These are phyloP conservation scores for Pteromalus puparum DNA, from an alignment of 1,140 invertebrate genomes.

Conservation along the genomic window DNA sequence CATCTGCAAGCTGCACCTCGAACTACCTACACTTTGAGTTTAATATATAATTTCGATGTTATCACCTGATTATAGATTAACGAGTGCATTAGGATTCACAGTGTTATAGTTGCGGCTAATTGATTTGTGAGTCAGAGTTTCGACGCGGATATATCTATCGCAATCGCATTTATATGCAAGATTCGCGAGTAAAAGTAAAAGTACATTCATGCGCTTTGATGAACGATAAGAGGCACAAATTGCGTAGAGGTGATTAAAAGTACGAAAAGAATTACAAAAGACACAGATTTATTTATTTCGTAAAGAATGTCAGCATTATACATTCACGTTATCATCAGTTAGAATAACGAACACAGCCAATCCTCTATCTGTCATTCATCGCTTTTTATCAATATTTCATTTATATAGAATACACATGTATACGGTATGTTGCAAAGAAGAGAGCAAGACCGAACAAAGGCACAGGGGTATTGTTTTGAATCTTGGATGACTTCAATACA, in stretches of 20 bases:
- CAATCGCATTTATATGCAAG: not conserved
- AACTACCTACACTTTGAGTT: not conserved
- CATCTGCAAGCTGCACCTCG: not conserved
- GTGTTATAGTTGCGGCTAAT: not conserved
- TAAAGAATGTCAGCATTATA: conserved; percentile 45
- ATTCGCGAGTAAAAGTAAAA: not conserved
- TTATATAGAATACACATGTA: conserved; percentile 33
- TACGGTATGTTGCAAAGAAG: conserved; percentile 30
- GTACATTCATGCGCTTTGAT: not conserved
- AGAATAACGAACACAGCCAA: conserved; percentile 50
- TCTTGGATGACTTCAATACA: conserved; percentile 11
- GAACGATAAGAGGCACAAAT: no score
- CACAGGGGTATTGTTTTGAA: conserved; percentile 41
- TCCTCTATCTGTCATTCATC: conserved; percentile 42
- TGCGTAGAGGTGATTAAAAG: not conserved
- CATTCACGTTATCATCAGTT: conserved; percentile 37
- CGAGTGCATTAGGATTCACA: not conserved
- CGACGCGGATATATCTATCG: no score
- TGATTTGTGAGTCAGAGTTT: no score
- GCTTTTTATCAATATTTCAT: not conserved
- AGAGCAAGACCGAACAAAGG: conserved; percentile 51
- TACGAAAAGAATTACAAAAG: conserved; percentile 27
- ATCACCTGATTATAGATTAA: not conserved
- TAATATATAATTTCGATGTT: not conserved
- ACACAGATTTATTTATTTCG: conserved; percentile 38